Base-by-base conservation (phyloP, 2,797 vertebrate genomes). In the Phaenicophaeus curvirostris region DNA sequence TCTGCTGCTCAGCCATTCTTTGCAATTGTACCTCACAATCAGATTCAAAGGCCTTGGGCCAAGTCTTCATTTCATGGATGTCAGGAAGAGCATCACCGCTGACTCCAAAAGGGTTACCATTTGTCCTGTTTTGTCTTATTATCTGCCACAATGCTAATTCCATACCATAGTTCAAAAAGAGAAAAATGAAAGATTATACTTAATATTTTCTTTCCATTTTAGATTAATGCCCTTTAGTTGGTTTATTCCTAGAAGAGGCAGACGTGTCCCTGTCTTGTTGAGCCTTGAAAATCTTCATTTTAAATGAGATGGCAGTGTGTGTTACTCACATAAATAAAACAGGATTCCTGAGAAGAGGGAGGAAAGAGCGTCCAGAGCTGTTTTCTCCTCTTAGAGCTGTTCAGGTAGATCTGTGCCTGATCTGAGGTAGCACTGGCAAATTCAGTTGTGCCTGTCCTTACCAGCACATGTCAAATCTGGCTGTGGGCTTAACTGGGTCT, bases 91-190 rank as follows among this genome's bases (percentile, higher is more conserved):
- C 67, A 67, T 71, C 90, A 67, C 77, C 81, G 41, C 72, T 37
- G 84, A 90, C 84, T 96, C 77, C 84, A 77, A 61, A 94, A 75
- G 58, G 75, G 80, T 89, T 95, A 78, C 54, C 58, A 90, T 95
- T 95, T 93, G 68, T 93, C 86, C 94, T 89, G n/a, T 63, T 96
- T 92, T 95, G 78, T 89, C 75, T 86, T 69, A 76, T 89, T 93
- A 95, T 83, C 88, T 94, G 95, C 65, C 88, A 86, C 54, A 66
- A 73, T 55, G 68, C 11, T 35, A 95, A 71, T 66, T 66, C 73
- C 44, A 23, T 44, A 33, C 69, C 37, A 37, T 86, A 89, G 87
- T 44, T 95, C 92, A 86, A 48, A 85, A 82, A 59, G 55, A 86
- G 79, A 93, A 95, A 94, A 93, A 94, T 90, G 86, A 80, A 95